Evolutionary conservation across 2,888 invertebrate species (phyloP).

Genomic region (Stictocephala bisonia): DNA sequence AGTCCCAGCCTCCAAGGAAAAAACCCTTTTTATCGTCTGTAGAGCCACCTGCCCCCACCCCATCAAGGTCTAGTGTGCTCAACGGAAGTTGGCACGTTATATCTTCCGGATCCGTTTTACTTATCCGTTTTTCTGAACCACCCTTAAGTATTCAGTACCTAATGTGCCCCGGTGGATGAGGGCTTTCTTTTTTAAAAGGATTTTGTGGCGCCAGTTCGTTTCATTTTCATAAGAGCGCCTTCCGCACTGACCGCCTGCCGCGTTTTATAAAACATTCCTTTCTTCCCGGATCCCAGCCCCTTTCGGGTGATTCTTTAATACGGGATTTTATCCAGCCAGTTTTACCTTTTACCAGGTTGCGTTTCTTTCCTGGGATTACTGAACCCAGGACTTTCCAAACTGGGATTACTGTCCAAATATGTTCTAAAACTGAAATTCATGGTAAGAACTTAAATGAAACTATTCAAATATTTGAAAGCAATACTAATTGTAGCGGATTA

Average conservation of each 20-base stretch:
- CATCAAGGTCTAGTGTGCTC: not conserved
- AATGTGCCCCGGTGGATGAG: slow-evolving; percentile 27
- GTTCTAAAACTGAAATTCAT: too few species aligned
- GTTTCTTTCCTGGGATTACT: too few species aligned
- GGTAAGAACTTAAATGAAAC: too few species aligned
- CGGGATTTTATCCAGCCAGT: too few species aligned
- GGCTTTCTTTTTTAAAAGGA: slow-evolving; percentile 42
- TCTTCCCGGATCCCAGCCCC: slow-evolving; percentile 28
- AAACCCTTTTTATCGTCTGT: slow-evolving; percentile 33
- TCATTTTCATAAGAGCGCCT: slow-evolving; percentile 38
- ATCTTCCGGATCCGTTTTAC: slow-evolving; percentile 42
- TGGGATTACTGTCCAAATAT: too few species aligned
- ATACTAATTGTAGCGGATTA: too few species aligned
- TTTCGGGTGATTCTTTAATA: slow-evolving; percentile 35
- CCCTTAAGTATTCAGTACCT: slow-evolving; percentile 36
- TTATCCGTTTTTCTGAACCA: slow-evolving; percentile 41
- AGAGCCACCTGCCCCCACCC: not conserved
- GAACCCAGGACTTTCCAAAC: too few species aligned
- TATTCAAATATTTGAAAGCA: too few species aligned
- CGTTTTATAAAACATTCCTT: slow-evolving; percentile 35
- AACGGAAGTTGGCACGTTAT: slow-evolving; percentile 32
- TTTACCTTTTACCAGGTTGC: too few species aligned
- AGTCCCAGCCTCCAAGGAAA: slow-evolving; percentile 28
- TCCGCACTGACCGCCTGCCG: slow-evolving; percentile 20
- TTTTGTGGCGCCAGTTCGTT: slow-evolving; percentile 34